Conservation (phyloP, 2,113 vertebrate genomes). For the Protobothrops mucrosquamatus region DNA sequence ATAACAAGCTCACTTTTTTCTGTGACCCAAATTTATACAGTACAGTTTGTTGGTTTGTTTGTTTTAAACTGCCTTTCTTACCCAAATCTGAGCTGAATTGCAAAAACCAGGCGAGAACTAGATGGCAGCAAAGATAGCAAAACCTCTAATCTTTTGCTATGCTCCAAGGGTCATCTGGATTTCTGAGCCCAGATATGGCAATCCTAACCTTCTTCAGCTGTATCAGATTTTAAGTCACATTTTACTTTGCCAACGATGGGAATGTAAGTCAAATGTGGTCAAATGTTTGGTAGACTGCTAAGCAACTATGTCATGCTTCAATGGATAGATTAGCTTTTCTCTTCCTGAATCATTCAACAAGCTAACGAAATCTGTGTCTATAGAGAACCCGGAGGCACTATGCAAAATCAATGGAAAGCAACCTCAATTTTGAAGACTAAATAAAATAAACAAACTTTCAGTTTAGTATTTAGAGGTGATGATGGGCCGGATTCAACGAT, state of each 20-base stretch:
- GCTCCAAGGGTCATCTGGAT: background rate
- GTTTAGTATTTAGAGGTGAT: conserved; percentile 46
- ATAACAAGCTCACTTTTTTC: background rate
- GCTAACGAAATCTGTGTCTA: conserved; percentile 42
- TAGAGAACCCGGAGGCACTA: conserved; percentile 43
- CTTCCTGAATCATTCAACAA: background rate
- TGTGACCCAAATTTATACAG: background rate
- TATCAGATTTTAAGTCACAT: background rate
- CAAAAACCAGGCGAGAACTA: background rate
- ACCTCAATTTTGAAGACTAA: conserved; percentile 52
- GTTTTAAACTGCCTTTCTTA: background rate
- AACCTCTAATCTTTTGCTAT: background rate
- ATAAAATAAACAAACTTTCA: conserved; percentile 39
- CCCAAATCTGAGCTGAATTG: background rate
- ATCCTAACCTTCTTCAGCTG: background rate
- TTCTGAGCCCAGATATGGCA: background rate
- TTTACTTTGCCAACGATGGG: background rate
- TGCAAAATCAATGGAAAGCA: conserved; percentile 56
- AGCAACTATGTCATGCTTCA: background rate
- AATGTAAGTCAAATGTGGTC: background rate
- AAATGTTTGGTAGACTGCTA: background rate
- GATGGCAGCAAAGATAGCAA: background rate
- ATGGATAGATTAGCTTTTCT: conserved; percentile 22
- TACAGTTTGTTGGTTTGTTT: background rate
- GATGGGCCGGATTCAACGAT: conserved; percentile 8